Evolutionary conservation across 2,797 vertebrate genomes (phyloP).

Genomic region (Erpetoichthys calabaricus): DNA sequence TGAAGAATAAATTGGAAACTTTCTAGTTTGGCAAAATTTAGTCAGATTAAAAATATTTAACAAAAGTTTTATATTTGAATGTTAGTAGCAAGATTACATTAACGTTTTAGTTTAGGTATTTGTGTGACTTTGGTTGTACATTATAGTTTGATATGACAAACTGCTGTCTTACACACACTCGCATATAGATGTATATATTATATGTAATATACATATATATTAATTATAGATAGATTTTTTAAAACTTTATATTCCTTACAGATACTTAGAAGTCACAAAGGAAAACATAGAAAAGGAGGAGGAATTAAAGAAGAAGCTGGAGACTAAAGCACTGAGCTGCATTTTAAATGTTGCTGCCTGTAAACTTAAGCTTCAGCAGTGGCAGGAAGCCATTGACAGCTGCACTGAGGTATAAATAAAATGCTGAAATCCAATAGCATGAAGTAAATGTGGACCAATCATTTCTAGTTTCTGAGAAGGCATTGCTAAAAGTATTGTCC

Average conservation of each 20-base stretch:
- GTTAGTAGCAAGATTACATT: too few relatives aligned
- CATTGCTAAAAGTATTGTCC: background rate
- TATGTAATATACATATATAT: too few relatives aligned
- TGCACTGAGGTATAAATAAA: slow-evolving; percentile 64
- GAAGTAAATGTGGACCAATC: background rate
- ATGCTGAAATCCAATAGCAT: background rate
- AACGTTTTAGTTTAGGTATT: too few relatives aligned
- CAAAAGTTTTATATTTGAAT: too few relatives aligned
- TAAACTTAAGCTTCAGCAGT: slow-evolving; percentile 75
- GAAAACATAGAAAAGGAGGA: slow-evolving; percentile 41
- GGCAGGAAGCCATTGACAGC: slow-evolving; percentile 79
- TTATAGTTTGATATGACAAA: too few relatives aligned
- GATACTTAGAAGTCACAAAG: slow-evolving; percentile 73
- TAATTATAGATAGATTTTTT: too few relatives aligned
- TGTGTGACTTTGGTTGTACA: too few relatives aligned
- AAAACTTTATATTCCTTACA: slow-evolving; percentile 26
- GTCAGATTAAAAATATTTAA: too few relatives aligned
- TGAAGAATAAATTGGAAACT: too few relatives aligned
- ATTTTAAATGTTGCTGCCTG: slow-evolving; percentile 83
- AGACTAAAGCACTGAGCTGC: slow-evolving; percentile 68
- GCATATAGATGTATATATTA: too few relatives aligned
- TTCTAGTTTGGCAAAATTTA: too few relatives aligned
- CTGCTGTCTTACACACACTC: too few relatives aligned
- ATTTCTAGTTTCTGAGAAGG: slow-evolving; percentile 7
- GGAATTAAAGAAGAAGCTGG: slow-evolving; percentile 48